Conservation (phyloP, 37 sponge, comb jelly and placozoan genomes). For the Mnemiopsis leidyi region DNA sequence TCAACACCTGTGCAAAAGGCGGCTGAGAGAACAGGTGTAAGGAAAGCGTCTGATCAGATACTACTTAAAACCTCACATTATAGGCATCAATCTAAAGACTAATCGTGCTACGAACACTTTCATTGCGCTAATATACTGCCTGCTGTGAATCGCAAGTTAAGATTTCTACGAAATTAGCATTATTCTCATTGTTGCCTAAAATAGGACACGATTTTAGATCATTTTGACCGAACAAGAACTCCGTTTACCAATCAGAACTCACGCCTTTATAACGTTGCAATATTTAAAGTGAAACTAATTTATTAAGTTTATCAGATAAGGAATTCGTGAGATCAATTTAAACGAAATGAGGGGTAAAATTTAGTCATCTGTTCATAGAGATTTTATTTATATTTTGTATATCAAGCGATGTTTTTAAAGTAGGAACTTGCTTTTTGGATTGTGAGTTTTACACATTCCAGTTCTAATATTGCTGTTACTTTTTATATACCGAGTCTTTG, state of each 20-base stretch:
- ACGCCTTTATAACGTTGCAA: not conserved
- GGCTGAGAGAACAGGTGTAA: too few relatives aligned
- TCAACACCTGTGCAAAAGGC: too few relatives aligned
- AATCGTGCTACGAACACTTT: not conserved
- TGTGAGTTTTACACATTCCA: not conserved
- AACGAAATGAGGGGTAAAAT: not conserved
- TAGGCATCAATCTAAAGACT: not conserved
- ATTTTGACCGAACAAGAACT: not conserved
- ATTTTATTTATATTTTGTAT: not conserved
- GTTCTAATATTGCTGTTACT: not conserved
- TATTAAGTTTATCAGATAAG: not conserved
- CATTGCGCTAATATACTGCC: not conserved
- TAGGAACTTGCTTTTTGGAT: not conserved
- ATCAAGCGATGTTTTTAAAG: not conserved
- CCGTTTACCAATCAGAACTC: not conserved
- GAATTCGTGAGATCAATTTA: not conserved
- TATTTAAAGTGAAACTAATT: not conserved
- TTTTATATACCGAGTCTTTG: not conserved
- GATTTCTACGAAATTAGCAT: not conserved
- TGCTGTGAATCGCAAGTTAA: not conserved
- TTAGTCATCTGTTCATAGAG: not conserved
- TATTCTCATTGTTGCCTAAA: not conserved
- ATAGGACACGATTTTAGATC: not conserved
- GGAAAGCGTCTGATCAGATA: not conserved
- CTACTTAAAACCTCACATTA: not conserved